A percentile compares a stretch with the other conserved stretches of the same genome.
These are phyloP conservation scores for Hylaeus volcanicus DNA, from an alignment of 1,140 invertebrate species.

Conservation along the genomic window DNA sequence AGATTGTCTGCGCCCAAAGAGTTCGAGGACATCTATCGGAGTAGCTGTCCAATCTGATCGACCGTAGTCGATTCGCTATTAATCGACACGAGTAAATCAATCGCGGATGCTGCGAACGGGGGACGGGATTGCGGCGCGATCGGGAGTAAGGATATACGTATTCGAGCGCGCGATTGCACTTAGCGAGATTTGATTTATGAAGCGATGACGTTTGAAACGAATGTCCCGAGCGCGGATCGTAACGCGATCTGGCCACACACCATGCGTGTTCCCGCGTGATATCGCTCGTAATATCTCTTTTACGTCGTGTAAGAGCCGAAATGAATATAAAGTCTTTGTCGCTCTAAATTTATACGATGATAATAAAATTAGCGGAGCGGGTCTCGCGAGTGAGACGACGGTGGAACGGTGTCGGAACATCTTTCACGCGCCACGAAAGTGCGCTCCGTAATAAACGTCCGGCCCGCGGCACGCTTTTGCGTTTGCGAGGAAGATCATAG, in stretches of 20 bases:
- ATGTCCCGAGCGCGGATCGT: constrained; percentile 59
- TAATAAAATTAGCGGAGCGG: constrained; percentile 30
- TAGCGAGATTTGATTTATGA: constrained; percentile 59
- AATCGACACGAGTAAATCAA: constrained; percentile 13
- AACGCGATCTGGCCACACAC: constrained; percentile 66
- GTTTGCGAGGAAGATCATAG: constrained; percentile 41
- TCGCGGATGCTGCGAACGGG: not conserved
- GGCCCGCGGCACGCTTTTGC: constrained; percentile 30
- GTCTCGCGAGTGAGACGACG: not conserved
- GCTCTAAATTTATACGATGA: constrained; percentile 46
- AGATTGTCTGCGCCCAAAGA: no score
- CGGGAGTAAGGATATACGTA: not conserved
- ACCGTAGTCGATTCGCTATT: not conserved
- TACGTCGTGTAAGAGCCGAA: constrained; percentile 44
- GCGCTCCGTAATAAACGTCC: constrained; percentile 36
- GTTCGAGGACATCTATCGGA: not conserved
- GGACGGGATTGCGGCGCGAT: not conserved
- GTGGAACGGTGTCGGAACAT: not conserved
- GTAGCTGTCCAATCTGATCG: not conserved
- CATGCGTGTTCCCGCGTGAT: constrained; percentile 49
- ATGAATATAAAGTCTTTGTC: constrained; percentile 55
- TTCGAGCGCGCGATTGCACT: constrained; percentile 35
- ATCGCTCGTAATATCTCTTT: constrained; percentile 59
- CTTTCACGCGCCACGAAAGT: constrained; percentile 41
- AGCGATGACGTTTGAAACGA: constrained; percentile 61